phyloP scores from a whole-genome alignment of 2,888 invertebrate species.

The Biston stratarius region DNA sequence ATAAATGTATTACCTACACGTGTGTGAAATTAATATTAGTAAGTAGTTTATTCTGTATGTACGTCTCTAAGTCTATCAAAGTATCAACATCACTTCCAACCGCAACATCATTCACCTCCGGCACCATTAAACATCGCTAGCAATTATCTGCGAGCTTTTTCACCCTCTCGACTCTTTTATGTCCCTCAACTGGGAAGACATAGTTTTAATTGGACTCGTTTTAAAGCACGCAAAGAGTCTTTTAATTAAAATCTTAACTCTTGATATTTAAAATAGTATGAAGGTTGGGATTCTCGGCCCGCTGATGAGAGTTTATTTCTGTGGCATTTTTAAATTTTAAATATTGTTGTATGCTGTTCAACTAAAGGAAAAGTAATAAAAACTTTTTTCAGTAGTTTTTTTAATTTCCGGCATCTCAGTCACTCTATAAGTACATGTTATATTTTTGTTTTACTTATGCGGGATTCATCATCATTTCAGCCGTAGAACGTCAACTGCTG shows the following conservation, averaged over 20 bases:
- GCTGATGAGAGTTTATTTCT: slow-evolving; percentile 57
- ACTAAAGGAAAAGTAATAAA: background rate
- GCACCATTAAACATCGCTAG: slow-evolving; percentile 68
- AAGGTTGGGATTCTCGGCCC: slow-evolving; percentile 57
- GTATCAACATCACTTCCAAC: slow-evolving; percentile 18
- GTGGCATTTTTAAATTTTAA: slow-evolving; percentile 12
- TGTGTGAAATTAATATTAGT: too few species aligned
- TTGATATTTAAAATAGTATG: slow-evolving; percentile 72
- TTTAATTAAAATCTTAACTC: slow-evolving; percentile 80
- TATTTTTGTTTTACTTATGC: too few species aligned
- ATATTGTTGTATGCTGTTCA: background rate
- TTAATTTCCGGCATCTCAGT: too few species aligned
- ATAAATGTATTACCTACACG: too few species aligned
- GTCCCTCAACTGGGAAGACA: slow-evolving; percentile 72
- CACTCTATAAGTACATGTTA: too few species aligned
- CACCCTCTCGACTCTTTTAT: slow-evolving; percentile 73
- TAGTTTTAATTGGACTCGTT: slow-evolving; percentile 83
- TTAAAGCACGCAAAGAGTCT: slow-evolving; percentile 73
- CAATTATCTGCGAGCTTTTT: slow-evolving; percentile 71
- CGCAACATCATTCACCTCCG: slow-evolving; percentile 46
- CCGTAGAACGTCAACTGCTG: too few species aligned
- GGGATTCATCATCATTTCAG: too few species aligned
- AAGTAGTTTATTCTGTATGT: too few species aligned
- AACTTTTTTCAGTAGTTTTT: background rate
- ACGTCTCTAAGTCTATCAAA: slow-evolving; percentile 2